A percentile compares a stretch with the other conserved stretches of the same genome.
Evolutionary conservation across 2,797 vertebrate genomes (phyloP).

Genomic region (Sebastes iracundus): DNA sequence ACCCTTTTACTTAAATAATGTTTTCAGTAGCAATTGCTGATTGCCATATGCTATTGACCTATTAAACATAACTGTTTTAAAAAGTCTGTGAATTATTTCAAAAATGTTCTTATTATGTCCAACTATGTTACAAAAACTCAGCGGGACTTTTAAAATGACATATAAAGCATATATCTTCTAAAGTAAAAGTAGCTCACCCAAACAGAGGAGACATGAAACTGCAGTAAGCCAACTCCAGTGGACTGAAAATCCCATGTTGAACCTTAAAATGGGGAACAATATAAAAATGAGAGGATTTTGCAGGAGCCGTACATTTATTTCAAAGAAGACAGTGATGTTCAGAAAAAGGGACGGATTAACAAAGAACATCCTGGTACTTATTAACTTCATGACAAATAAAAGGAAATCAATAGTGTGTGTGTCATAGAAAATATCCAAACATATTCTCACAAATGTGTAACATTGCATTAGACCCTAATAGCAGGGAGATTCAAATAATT

Average conservation of each 20-base stretch:
- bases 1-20: neutral
- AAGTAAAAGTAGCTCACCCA: constrained; percentile 56
- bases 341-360: neutral
- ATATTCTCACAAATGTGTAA: neutral
- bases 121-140: neutral
- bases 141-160: neutral
- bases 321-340: neutral
- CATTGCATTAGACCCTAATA: neutral
- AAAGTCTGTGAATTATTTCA: neutral
- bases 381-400: constrained; percentile 65
- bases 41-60: neutral
- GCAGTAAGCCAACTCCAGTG: constrained; percentile 35
- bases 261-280: neutral
- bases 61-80: neutral
- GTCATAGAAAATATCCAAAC: neutral
- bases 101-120: neutral
- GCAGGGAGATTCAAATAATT: neutral
- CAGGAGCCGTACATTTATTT: constrained; percentile 12
- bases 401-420: constrained; percentile 50
- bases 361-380: constrained; percentile 47
- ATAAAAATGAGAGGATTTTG: neutral
- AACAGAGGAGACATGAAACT: constrained; percentile 49
- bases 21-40: neutral
- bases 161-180: neutral
- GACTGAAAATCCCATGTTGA: constrained; percentile 58